Base-by-base conservation (phyloP, 2,797 vertebrate species). In the Cuculus canorus region DNA sequence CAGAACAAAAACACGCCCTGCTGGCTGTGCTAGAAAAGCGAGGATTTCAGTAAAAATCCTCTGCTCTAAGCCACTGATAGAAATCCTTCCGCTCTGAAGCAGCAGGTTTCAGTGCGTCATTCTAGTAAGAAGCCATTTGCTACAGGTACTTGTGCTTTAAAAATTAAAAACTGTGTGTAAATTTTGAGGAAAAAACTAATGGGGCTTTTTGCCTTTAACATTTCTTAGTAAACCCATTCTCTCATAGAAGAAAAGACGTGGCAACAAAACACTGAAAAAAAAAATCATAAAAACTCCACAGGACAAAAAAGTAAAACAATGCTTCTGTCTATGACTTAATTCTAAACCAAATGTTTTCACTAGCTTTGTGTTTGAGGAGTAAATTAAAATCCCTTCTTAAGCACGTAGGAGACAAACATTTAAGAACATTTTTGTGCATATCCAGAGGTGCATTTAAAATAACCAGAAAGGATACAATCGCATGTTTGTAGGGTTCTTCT, bases 401-500 rank as follows among this genome's bases (percentile, higher is more conserved):
- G 32, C 7, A 39, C 4, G 0, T 1, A 22, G 10, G 3, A 16
- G 23, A 63, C 30, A 59, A 70, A 48, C 17, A 37, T 8, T 41
- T 12, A 17, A 69, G 53, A 83, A n/a, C 5, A 61, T 43, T n/a
- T 22, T 23, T 3, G 35, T 43, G 17, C 18, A 2, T 24, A 14
- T 30, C 6, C 28, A 33, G 43, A 66, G 33, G 16, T 19, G 5
- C 3, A 77, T 9, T 7, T 59, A 41, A 17, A 81, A 17, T 27
- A 52, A 48, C 33, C 10, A 12, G 50, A 86, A 98, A 99, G 98
- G 99, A 99, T 99, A 99, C 99, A 96, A 99, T 98, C 33, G 98
- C 98, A 95, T 99, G 98, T 90, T 99, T 99, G 94, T 97, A 93
- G 52, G 98, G 96, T 97, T 99, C 99, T 72, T 98, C 98, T 79